These are phyloP conservation scores for Scaptomyza caliginosa DNA, from an alignment of 2,888 invertebrate species.

Conservation along the genomic window DNA sequence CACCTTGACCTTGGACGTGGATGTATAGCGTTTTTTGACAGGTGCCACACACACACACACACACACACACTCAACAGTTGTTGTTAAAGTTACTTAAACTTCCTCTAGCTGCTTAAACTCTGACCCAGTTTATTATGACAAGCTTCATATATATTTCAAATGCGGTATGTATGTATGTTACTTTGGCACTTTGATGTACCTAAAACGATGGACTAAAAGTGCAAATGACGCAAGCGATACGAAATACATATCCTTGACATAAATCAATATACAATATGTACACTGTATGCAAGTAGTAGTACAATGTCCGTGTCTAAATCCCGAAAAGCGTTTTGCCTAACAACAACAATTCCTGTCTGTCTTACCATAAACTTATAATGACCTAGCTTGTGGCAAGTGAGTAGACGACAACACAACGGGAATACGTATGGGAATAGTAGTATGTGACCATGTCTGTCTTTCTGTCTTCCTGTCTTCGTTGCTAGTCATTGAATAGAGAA, in stretches of 20 bases:
- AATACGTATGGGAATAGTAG: not conserved
- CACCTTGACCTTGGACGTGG: constrained; percentile 1
- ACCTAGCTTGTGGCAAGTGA: constrained; percentile 36
- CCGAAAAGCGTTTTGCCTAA: constrained; percentile 50
- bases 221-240: constrained; percentile 71
- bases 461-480: not conserved
- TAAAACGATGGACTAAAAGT: constrained; percentile 47
- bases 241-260: constrained; percentile 44
- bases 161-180: not conserved
- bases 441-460: no score
- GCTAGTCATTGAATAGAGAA: constrained; percentile 29
- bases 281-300: constrained; percentile 5
- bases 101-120: not conserved
- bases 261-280: constrained; percentile 42
- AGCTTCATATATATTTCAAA: constrained; percentile 13
- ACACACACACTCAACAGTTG: not conserved
- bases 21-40: not conserved
- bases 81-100: not conserved
- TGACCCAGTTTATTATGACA: constrained; percentile 27
- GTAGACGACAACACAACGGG: not conserved
- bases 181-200: constrained; percentile 49
- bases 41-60: no score
- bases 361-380: constrained; percentile 46
- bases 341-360: constrained; percentile 53
- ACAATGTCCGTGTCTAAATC: constrained; percentile 41